phyloP scores from a whole-genome alignment of 2,797 vertebrate species.

The Sciurus carolinensis region DNA sequence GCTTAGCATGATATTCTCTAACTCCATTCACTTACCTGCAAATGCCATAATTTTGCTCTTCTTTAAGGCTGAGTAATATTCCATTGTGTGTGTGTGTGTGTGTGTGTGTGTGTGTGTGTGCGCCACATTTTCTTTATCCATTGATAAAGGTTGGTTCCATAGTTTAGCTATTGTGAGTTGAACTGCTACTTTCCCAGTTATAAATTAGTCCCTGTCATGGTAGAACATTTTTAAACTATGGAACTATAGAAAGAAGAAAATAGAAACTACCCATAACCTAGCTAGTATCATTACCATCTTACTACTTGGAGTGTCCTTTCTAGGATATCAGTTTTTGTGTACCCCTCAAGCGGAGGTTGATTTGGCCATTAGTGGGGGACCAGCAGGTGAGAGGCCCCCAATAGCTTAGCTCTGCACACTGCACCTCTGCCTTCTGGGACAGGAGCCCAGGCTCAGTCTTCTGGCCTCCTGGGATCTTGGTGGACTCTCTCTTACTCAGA shows the following conservation, averaged over 20 bases:
- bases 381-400: background rate
- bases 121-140: too few relatives aligned
- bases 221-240: conserved; percentile 13
- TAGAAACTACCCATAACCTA: background rate
- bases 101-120: too few relatives aligned
- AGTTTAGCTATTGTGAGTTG: too few relatives aligned
- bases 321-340: background rate
- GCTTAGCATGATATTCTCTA: too few relatives aligned
- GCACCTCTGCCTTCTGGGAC: background rate
- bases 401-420: background rate
- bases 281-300: background rate
- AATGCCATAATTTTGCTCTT: too few relatives aligned
- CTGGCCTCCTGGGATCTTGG: background rate
- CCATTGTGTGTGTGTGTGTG: too few relatives aligned
- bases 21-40: too few relatives aligned
- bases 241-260: conserved; percentile 13
- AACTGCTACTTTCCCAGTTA: background rate
- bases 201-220: background rate
- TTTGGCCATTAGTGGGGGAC: background rate
- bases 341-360: background rate
- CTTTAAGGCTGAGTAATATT: too few relatives aligned
- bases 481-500: background rate
- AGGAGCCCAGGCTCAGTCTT: background rate
- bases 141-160: too few relatives aligned
- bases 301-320: background rate